Evolutionary conservation across 2,888 invertebrate genomes (phyloP).

Genomic region (Spisula solida): DNA sequence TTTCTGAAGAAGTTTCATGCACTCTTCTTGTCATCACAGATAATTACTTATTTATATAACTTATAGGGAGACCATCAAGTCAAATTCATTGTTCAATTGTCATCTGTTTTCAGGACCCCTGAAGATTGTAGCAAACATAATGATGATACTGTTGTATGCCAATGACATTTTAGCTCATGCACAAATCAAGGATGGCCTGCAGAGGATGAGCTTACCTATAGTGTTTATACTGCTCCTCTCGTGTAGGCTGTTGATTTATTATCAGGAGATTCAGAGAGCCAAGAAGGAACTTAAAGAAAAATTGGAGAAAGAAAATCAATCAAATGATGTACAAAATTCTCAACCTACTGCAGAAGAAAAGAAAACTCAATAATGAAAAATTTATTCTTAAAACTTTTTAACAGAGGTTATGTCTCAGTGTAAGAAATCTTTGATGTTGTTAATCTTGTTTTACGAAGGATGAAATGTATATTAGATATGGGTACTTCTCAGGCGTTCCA

Average conservation of each 20-base stretch:
- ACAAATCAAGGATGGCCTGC: conserved; percentile 86
- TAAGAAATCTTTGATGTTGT: too few relatives aligned
- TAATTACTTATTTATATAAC: too few relatives aligned
- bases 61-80: too few relatives aligned
- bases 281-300: conserved; percentile 37
- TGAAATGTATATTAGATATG: too few relatives aligned
- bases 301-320: conserved; percentile 24
- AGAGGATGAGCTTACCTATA: conserved; percentile 87
- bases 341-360: conserved; percentile 20
- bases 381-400: background rate
- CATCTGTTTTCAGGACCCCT: conserved; percentile 92
- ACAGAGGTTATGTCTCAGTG: background rate
- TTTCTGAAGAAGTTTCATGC: too few relatives aligned
- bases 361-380: conserved; percentile 30
- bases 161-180: conserved; percentile 94
- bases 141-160: conserved; percentile 94
- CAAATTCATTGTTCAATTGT: too few relatives aligned
- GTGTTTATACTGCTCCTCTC: conserved; percentile 87
- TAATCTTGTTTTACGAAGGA: too few relatives aligned
- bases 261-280: conserved; percentile 76
- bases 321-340: background rate
- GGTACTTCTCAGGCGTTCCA: too few relatives aligned
- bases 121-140: conserved; percentile 95
- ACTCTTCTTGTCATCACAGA: too few relatives aligned
- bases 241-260: conserved; percentile 86